These are phyloP conservation scores for Brachionus paranguensis DNA, from an alignment of 1,140 invertebrate genomes.

Conservation along the genomic window DNA sequence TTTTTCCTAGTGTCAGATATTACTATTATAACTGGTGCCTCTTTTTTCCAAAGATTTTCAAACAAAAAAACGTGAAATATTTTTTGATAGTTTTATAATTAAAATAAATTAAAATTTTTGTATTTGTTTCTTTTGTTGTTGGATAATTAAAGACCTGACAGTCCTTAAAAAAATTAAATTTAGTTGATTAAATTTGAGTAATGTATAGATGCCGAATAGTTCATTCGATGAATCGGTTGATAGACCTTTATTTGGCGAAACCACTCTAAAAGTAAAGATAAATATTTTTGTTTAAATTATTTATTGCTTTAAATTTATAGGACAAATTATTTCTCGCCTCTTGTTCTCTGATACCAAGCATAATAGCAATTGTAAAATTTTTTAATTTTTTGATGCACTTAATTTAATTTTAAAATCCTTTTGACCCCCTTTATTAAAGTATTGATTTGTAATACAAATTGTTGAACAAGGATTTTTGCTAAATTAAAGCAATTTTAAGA, in stretches of 20 bases:
- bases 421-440: no score
- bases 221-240: background rate
- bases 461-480: no score
- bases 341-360: background rate
- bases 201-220: background rate
- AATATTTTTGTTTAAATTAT: background rate
- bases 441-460: no score
- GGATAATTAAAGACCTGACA: background rate
- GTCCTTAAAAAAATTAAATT: background rate
- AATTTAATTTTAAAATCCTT: no score
- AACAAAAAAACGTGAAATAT: background rate
- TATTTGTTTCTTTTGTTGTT: background rate
- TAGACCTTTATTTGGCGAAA: background rate
- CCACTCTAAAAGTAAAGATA: background rate
- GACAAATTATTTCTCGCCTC: background rate
- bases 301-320: background rate
- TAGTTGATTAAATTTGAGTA: background rate
- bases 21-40: background rate
- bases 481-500: no score
- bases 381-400: background rate
- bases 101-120: background rate
- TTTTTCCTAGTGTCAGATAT: slow-evolving; percentile 10
- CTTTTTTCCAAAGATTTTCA: background rate
- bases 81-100: background rate
- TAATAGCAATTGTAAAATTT: background rate